phyloP scores from a whole-genome alignment of 2,797 vertebrate genomes.

The Anguilla obscura region DNA sequence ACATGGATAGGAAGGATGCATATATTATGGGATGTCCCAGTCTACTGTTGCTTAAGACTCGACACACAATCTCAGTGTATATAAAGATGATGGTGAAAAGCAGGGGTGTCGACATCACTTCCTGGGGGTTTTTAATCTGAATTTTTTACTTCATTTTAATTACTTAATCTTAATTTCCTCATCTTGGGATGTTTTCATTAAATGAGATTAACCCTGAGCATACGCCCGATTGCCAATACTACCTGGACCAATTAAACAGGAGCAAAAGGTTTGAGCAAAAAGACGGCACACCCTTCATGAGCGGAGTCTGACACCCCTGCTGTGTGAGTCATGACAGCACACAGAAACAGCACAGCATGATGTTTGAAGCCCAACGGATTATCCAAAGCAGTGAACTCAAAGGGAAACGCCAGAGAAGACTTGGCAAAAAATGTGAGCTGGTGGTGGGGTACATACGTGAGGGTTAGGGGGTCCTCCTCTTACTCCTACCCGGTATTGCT shows the following conservation, averaged over 20 bases:
- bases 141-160: background rate
- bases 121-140: background rate
- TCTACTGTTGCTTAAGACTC: background rate
- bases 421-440: background rate
- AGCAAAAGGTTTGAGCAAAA: background rate
- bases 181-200: background rate
- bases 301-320: background rate
- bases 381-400: slow-evolving; percentile 24
- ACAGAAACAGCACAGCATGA: slow-evolving; percentile 59
- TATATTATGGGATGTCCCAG: background rate
- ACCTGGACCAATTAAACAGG: background rate
- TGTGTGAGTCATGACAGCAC: background rate
- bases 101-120: background rate
- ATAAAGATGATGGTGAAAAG: background rate
- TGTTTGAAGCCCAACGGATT: slow-evolving; percentile 69
- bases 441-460: background rate
- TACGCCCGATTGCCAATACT: background rate
- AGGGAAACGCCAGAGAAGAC: background rate
- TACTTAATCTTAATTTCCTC: background rate
- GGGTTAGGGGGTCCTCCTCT: slow-evolving; percentile 44
- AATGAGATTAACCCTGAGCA: background rate
- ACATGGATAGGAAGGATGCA: background rate
- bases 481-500: slow-evolving; percentile 54
- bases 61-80: background rate
- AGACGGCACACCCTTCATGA: background rate